Evolutionary conservation across 2,888 invertebrate species (phyloP), one percentile per base, ranked within the genome.

Genomic region (Meiosimyza decipiens): DNA sequence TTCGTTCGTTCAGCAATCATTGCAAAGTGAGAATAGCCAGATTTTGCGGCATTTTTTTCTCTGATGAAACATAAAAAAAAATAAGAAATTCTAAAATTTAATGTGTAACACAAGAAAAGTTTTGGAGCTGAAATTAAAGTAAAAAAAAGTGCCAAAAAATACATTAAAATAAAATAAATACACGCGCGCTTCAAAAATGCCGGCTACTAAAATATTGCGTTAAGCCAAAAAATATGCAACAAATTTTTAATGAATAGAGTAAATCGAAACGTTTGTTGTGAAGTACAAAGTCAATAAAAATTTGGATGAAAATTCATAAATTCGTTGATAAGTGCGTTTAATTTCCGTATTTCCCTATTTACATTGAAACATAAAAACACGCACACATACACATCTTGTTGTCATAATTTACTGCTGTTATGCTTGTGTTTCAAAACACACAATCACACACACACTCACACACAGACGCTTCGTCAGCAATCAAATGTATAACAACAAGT

Each of bases 1-100:
- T 77, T 77, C 80, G 83, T 82, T 82, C 84, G 83, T 80, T 81
- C 81, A 40, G 9, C 40, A 6, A 40, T 40, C 40, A 77, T 79
- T 79, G 57, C 9, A 55, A 57, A 49, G 57, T 67, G 57, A 54
- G 47, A 65, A 47, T 60, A 65, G 71, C 59, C 15, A 49, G 64
- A 22, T 59, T 59, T 60, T 52, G 62, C 62, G 67, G 47, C 49
- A 40, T 49, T 57, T 40, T 50, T 16, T 50, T 52, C 40, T 16
- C 15, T 55, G 22, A 55, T 59, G 13, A 63, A 64, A 64, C 15
- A 64, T 60, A 64, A 65, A 74, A 67, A n/a, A 71, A 67, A 62
- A 11, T 64, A 28, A 28, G 28, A 60, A 55, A 71, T 52, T 33
- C 18, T 62, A 69, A 15, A 50, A 57, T 40, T 40, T 40, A 40